A percentile compares a stretch with the other conserved stretches of the same genome.
phyloP scores from a whole-genome alignment of 2,888 invertebrate species.

The Steinernema hermaphroditum region DNA sequence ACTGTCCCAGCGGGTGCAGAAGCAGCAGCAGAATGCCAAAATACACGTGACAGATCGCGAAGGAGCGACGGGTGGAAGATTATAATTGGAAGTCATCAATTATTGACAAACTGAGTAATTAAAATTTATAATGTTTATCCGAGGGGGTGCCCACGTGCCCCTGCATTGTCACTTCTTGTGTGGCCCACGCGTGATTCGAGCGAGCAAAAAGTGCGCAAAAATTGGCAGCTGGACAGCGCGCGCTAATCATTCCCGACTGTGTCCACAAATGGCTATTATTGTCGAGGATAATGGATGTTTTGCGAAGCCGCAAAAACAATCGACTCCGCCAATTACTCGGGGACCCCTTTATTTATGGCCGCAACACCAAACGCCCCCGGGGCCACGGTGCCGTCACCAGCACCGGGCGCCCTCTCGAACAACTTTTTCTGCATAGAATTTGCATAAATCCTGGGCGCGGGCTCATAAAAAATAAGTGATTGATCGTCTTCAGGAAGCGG shows the following conservation, averaged over 20 bases:
- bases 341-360: conserved; percentile 6
- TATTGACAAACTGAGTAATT: neutral
- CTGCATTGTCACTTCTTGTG: no score
- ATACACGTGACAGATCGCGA: neutral
- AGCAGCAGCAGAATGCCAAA: neutral
- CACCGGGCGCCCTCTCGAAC: conserved; percentile 9
- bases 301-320: conserved; percentile 25
- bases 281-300: conserved; percentile 24
- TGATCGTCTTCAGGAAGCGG: neutral
- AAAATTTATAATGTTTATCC: neutral
- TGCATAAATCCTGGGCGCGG: neutral
- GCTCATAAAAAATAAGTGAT: conserved; percentile 15
- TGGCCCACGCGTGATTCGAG: neutral
- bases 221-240: conserved; percentile 9
- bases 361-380: neutral
- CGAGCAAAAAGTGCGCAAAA: neutral
- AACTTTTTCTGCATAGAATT: conserved; percentile 2
- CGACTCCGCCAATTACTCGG: conserved; percentile 8
- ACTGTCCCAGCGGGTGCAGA: no score
- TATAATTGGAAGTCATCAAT: neutral
- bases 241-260: conserved; percentile 2
- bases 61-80: no score
- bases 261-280: conserved; percentile 23
- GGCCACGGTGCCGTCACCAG: neutral
- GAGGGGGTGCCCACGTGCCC: no score